Evolutionary conservation across 1,140 invertebrate genomes (phyloP), one percentile per base, ranked within the genome.

Genomic region (Meloidogyne floridensis): DNA sequence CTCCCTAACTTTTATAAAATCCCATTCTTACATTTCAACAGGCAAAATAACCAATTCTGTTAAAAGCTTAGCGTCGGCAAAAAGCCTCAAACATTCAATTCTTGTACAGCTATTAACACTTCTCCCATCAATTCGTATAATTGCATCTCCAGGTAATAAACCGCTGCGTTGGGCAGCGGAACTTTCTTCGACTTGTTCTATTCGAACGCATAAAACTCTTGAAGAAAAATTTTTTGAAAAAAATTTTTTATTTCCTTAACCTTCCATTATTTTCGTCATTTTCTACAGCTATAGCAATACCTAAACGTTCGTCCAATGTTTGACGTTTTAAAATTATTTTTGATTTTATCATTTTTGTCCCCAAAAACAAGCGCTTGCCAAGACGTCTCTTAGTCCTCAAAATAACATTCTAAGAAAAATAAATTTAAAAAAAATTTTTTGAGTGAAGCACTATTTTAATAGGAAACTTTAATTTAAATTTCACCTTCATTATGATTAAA

Each of bases 171-270:
- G 70, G 2, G 84, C 84, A 47, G 82, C 54, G 5, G 84, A 85
- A 7, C 70, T 59, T n/a, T 70, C 43, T 32, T 85, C 84, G 3
- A 85, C 80, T 79, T 85, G 84, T 71, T 85, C 84, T 10, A 85
- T 85, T 18, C 84, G 72, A 15, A 85, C 84, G 4, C 78, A 79
- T 15, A 86, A 53, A 7, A 85, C 84, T 71, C 84, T 85, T 32
- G 32, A 56, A 42, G 82, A 59, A 81, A 77, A 77, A 0, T 51
- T 81, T 13, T 3, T 77, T 78, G 1, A 0, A 80, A 81, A 59
- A 54, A 56, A 81, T 13, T 20, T 32, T 75, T 80, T 5, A 10
- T 11, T 8, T 32, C 32, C 1, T 32, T 69, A 13, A 84, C 83
- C 78, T 76, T 10, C 77, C 72, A 11, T 42, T 69, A 15, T 65